These are phyloP conservation scores for Dorcus hopei DNA, from an alignment of 2,888 invertebrate species.

Conservation along the genomic window DNA sequence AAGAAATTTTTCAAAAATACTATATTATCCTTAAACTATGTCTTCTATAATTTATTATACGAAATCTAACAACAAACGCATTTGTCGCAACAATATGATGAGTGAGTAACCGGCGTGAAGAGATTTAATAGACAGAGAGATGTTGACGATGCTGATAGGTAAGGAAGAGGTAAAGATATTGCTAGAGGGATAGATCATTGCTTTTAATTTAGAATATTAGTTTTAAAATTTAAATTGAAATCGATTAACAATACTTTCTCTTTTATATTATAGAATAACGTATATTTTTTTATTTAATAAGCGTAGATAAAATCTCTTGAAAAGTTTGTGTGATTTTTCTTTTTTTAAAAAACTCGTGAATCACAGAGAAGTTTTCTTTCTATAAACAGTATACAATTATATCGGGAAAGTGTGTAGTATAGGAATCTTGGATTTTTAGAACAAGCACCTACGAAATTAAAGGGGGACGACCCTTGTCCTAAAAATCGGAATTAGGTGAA, in stretches of 20 bases:
- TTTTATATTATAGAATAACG: not conserved
- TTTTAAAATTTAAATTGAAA: constrained; percentile 12
- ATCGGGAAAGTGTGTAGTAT: not conserved
- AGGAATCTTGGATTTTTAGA: not conserved
- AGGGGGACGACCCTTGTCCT: too few relatives aligned
- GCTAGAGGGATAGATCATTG: constrained; percentile 46
- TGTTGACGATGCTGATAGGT: too few relatives aligned
- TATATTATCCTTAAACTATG: too few relatives aligned
- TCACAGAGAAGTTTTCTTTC: not conserved
- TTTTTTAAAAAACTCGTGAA: not conserved
- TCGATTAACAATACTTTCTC: too few relatives aligned
- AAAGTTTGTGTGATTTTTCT: too few relatives aligned
- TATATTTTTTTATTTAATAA: constrained; percentile 1
- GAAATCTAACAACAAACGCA: too few relatives aligned
- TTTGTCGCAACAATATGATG: too few relatives aligned
- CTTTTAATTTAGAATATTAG: constrained; percentile 50
- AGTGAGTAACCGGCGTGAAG: too few relatives aligned
- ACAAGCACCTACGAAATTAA: not conserved
- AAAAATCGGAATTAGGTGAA: too few relatives aligned
- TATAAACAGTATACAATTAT: not conserved
- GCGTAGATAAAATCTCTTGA: not conserved
- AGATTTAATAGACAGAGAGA: too few relatives aligned
- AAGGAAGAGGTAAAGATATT: constrained; percentile 12
- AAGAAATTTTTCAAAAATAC: too few relatives aligned
- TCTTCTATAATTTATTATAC: too few relatives aligned